Evolutionary conservation across 2,888 invertebrate species (phyloP), one percentile per base, ranked within the genome.

Genomic region (Apodemia hepburni): DNA sequence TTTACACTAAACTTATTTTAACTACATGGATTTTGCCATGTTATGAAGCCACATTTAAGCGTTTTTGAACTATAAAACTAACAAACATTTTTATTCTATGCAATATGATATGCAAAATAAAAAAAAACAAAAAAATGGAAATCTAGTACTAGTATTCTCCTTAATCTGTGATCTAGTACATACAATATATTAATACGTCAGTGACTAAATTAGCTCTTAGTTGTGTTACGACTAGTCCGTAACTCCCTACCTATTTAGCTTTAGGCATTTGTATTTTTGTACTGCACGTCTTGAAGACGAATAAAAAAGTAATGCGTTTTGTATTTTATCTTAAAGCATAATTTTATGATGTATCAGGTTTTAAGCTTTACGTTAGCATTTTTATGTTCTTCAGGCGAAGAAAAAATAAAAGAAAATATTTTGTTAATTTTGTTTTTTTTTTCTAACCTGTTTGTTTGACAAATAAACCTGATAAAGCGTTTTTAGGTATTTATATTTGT

Each of bases 361-460:
- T 54, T 29, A 54, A 27, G 54, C 54, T 51, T 70, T 70, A 70
- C 66, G 60, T 65, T 70, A 70, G 66, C 66, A 62, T 65, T 65
- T 69, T 38, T 62, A 65, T 61, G 63, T 69, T 66, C 67, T 67
- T 68, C 68, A 60, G 66, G 59, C 63, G 64, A 61, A 45, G 45
- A 45, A 45, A 65, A 59, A 58, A 64, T 58, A 54, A 66, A 64
- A 51, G 45, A 62, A 47, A 67, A 65, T 61, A 38, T 60, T 64
- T 62, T 65, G 64, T 64, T 64, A 62, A 58, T 38, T 33, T 58
- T 33, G 35, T 61, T 33, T 58, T 60, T 35, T 54, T 33, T n/a
- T 61, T 42, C 27, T 45, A 59, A 27, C 29, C 15, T 42, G 5
- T 42, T 1, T 42, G 38, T 42, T 42, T 42, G 15, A 42, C 9